A percentile compares a stretch with the other conserved stretches of the same genome.
These are phyloP conservation scores for Dolomedes plantarius DNA, from an alignment of 2,888 invertebrate genomes.

Conservation along the genomic window DNA sequence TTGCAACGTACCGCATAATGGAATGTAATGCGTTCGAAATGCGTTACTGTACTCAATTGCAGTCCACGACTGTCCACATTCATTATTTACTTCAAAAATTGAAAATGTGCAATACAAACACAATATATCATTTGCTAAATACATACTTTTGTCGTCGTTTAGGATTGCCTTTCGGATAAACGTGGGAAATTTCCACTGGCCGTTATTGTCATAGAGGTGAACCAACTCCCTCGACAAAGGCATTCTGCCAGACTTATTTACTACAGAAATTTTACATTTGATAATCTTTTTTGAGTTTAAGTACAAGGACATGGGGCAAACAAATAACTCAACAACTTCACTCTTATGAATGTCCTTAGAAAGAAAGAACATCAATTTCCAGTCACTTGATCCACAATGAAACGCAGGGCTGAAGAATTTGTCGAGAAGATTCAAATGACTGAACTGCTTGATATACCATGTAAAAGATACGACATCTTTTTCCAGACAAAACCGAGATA, in stretches of 20 bases:
- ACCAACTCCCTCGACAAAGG: not conserved
- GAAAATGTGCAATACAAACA: not conserved
- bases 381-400: not conserved
- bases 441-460: not conserved
- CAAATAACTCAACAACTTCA: not conserved
- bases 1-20: not conserved
- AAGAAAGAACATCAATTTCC: not conserved
- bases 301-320: not conserved
- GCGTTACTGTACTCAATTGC: not conserved
- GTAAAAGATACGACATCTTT: not conserved
- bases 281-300: not conserved
- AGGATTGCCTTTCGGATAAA: not conserved
- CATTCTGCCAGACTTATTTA: not conserved
- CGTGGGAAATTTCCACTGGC: not conserved
- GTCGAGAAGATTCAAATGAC: not conserved
- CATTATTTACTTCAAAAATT: not conserved
- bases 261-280: not conserved
- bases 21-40: not conserved
- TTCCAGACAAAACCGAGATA: not conserved
- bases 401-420: not conserved
- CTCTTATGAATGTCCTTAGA: not conserved
- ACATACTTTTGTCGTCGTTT: not conserved
- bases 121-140: not conserved
- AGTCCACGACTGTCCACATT: not conserved
- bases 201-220: not conserved